Conservation (phyloP, 2,888 invertebrate genomes). For the Euphydryas editha region DNA sequence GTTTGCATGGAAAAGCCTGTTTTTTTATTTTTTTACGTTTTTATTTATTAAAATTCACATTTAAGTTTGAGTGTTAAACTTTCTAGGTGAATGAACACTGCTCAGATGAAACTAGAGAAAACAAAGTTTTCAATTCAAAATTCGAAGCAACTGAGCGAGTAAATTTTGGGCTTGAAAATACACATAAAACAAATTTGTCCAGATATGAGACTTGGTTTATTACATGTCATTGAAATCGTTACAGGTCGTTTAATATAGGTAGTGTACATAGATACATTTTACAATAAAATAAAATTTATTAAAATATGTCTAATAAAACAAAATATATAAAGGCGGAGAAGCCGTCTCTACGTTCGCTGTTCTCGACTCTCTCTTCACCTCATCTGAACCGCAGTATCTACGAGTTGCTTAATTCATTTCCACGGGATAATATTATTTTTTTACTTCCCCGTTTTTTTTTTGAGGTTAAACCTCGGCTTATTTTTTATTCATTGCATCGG, state of each 20-base stretch:
- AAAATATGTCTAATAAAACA: no score
- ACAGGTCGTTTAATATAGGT: no score
- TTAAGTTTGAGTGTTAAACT: background rate
- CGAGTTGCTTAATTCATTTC: slow-evolving; percentile 82
- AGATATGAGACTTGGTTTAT: no score
- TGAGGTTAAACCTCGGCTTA: slow-evolving; percentile 75
- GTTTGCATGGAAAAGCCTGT: slow-evolving; percentile 58
- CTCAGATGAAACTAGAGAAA: no score
- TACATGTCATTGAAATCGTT: no score
- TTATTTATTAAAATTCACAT: background rate
- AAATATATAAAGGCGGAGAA: slow-evolving; percentile 29
- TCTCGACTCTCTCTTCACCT: slow-evolving; percentile 28
- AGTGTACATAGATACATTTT: no score
- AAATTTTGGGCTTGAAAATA: no score
- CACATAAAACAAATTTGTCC: no score
- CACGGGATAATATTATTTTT: slow-evolving; percentile 84
- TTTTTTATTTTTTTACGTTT: slow-evolving; percentile 14
- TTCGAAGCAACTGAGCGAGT: no score
- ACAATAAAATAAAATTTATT: no score
- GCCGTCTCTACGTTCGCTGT: slow-evolving; percentile 40
- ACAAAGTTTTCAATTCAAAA: no score
- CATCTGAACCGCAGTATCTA: slow-evolving; percentile 65
- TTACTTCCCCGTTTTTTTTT: slow-evolving; percentile 76
- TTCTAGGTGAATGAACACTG: no score
- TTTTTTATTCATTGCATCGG: slow-evolving; percentile 76